A percentile compares a stretch with the other conserved stretches of the same genome.
Evolutionary conservation across 2,888 invertebrate genomes (phyloP).

Genomic region (Allophyes oxyacanthae): DNA sequence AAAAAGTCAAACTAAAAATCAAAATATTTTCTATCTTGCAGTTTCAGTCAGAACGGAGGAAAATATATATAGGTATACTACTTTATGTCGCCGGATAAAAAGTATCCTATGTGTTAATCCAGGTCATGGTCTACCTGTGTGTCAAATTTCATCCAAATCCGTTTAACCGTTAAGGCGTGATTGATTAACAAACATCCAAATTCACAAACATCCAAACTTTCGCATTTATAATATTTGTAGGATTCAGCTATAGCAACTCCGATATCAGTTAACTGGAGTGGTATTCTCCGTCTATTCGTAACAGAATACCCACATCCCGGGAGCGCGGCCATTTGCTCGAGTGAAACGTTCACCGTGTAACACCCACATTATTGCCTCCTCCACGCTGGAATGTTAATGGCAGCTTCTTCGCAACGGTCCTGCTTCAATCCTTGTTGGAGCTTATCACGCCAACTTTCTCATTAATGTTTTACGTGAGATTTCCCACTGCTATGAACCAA

Average conservation of each 20-base stretch:
- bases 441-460: conserved; percentile 73
- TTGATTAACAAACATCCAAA: no score
- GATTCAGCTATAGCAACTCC: conserved; percentile 10
- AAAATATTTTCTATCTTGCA: conserved; percentile 9
- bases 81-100: no score
- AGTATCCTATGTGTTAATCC: no score
- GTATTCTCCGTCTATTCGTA: conserved; percentile 38
- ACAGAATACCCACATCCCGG: conserved; percentile 62
- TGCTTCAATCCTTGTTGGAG: conserved; percentile 72
- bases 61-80: background rate
- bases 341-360: conserved; percentile 75
- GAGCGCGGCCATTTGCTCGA: conserved; percentile 71
- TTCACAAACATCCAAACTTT: no score
- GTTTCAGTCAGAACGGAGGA: conserved; percentile 3
- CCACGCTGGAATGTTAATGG: conserved; percentile 75
- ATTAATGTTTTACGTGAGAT: conserved; percentile 75
- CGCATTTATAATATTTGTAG: conserved; percentile 4
- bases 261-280: conserved; percentile 34
- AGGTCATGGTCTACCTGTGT: no score
- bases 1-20: conserved; percentile 5
- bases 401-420: conserved; percentile 68
- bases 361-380: conserved; percentile 77
- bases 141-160: no score
- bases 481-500: conserved; percentile 52
- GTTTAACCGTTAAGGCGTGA: no score